phyloP scores from a whole-genome alignment of 2,113 vertebrate genomes.

The Chloroceryle aenea region DNA sequence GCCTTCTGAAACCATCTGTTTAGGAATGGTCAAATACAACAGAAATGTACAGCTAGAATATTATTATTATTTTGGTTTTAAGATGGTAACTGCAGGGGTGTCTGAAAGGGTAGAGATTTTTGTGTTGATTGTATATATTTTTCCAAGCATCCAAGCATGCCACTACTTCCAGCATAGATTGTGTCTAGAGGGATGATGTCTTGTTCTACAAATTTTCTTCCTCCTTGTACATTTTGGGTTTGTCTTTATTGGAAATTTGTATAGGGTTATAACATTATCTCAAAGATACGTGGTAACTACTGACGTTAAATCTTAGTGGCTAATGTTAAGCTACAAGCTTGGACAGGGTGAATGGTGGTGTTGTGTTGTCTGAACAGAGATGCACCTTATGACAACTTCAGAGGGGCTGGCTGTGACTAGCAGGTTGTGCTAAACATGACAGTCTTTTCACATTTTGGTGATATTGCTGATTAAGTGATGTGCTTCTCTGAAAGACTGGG shows the following conservation, averaged over 20 bases:
- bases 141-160: not conserved
- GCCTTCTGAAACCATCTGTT: not conserved
- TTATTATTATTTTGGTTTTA: not conserved
- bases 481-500: not conserved
- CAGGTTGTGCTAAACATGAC: not conserved
- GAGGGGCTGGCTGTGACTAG: not conserved
- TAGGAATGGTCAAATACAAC: not conserved
- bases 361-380: fast-evolving
- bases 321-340: not conserved
- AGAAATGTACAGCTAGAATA: not conserved
- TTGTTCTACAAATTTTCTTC: not conserved
- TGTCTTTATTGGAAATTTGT: not conserved
- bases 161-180: not conserved
- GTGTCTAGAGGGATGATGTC: not conserved
- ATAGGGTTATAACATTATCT: not conserved
- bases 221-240: not conserved
- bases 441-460: not conserved
- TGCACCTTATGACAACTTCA: not conserved
- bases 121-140: not conserved
- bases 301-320: not conserved
- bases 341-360: not conserved
- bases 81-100: not conserved
- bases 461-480: not conserved
- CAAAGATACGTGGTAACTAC: fast-evolving
- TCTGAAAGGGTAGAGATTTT: not conserved